These are phyloP conservation scores for Gisinianus flammeolus DNA, from an alignment of 2,888 invertebrate genomes.

Conservation along the genomic window DNA sequence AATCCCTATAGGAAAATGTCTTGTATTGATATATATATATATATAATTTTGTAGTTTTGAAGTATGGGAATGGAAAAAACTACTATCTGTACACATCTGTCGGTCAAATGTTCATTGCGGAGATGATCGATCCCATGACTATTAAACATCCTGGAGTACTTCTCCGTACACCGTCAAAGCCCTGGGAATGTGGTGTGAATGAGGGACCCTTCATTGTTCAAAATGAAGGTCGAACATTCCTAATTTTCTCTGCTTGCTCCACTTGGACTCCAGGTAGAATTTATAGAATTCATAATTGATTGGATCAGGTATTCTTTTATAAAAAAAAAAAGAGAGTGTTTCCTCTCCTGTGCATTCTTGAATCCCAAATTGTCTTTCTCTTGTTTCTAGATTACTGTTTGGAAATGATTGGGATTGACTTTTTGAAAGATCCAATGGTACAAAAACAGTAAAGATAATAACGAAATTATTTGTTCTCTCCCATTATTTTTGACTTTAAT, in stretches of 20 bases:
- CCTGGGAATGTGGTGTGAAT: conserved; percentile 53
- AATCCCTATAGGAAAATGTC: neutral
- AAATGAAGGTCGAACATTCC: conserved; percentile 52
- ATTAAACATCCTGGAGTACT: conserved; percentile 50
- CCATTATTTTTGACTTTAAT: too few species aligned
- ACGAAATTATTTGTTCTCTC: too few species aligned
- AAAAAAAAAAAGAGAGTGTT: neutral
- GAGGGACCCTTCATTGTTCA: conserved; percentile 55
- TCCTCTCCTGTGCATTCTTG: neutral
- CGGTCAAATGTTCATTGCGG: conserved; percentile 56
- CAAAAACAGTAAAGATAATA: too few species aligned
- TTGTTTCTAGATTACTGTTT: conserved; percentile 44
- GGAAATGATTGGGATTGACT: conserved; percentile 55
- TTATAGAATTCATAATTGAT: too few species aligned
- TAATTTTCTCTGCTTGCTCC: conserved; percentile 56
- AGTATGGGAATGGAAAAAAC: conserved; percentile 49
- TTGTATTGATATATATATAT: too few species aligned
- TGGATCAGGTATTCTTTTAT: too few species aligned
- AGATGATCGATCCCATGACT: conserved; percentile 55
- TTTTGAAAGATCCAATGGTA: conserved; percentile 50
- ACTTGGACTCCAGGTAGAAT: conserved; percentile 56
- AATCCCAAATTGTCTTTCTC: neutral
- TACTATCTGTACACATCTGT: conserved; percentile 56
- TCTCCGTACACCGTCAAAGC: conserved; percentile 43
- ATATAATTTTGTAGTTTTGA: conserved; percentile 39